Percentiles rank a stretch among this genome's conserved stretches.
Conservation (phyloP, 2,888 invertebrate genomes). For the Netelia fuscicornis region DNA sequence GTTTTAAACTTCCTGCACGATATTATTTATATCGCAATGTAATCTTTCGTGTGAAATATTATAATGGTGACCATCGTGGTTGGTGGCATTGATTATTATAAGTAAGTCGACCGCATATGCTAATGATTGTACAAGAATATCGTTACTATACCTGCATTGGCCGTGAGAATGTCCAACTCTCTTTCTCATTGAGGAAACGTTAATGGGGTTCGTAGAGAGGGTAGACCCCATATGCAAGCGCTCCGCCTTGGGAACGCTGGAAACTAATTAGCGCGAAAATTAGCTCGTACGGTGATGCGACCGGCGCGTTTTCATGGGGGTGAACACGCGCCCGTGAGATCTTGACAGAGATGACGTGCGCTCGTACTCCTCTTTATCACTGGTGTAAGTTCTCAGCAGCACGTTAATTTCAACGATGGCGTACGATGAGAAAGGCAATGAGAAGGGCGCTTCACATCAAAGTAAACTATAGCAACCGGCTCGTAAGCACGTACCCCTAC, state of each 20-base stretch:
- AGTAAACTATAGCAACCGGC: conserved; percentile 47
- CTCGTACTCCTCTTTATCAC: conserved; percentile 32
- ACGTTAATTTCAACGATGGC: conserved; percentile 60
- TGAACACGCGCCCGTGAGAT: conserved; percentile 18
- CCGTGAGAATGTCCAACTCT: conserved; percentile 4
- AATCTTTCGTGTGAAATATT: too few species aligned
- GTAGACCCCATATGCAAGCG: conserved; percentile 55
- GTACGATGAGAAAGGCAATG: conserved; percentile 26
- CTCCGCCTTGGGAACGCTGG: conserved; percentile 65
- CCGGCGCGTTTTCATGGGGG: conserved; percentile 50
- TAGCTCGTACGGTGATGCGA: conserved; percentile 66
- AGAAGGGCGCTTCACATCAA: conserved; percentile 2
- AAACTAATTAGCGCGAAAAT: conserved; percentile 72
- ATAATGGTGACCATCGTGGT: not conserved
- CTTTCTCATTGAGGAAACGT: conserved; percentile 41
- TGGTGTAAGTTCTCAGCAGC: conserved; percentile 39
- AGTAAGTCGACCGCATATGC: conserved; percentile 34
- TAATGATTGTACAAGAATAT: conserved; percentile 35
- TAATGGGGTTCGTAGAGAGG: conserved; percentile 58
- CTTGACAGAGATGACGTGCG: conserved; percentile 5
- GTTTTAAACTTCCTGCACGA: too few species aligned
- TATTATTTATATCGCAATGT: too few species aligned
- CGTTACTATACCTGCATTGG: conserved; percentile 21
- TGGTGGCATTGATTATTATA: not conserved
- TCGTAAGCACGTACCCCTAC: conserved; percentile 48